Percentiles rank a stretch among this genome's conserved stretches.
Conservation (phyloP, 2,797 vertebrate species). For the Ctenopoma multispine region DNA sequence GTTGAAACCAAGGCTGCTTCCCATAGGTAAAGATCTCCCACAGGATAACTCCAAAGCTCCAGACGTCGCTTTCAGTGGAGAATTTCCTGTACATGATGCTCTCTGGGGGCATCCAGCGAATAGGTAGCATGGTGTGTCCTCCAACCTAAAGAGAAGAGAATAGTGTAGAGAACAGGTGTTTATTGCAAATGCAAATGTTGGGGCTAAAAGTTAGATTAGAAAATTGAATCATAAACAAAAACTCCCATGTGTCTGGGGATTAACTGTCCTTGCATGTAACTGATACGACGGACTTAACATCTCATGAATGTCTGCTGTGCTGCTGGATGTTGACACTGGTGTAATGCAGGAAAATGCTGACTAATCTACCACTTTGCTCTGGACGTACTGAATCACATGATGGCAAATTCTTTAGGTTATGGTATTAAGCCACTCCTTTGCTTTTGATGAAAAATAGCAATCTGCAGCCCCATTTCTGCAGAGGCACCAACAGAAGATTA, state of each 20-base stretch:
- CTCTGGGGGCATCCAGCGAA: conserved; percentile 99
- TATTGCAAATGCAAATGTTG: conserved; percentile 34
- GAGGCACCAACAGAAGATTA: conserved; percentile 27
- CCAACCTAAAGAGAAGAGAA: conserved; percentile 87
- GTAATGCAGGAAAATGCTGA: conserved; percentile 48
- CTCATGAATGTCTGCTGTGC: conserved; percentile 54
- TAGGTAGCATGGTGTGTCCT: conserved; percentile 98
- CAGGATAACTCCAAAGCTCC: conserved; percentile 98
- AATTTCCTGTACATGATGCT: conserved; percentile 99
- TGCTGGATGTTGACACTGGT: conserved; percentile 45
- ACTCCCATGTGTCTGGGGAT: conserved; percentile 54
- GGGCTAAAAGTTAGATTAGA: conserved; percentile 41
- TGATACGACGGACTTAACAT: conserved; percentile 53
- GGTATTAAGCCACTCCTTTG: conserved; percentile 42
- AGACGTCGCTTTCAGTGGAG: conserved; percentile 97
- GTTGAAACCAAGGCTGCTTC: conserved; percentile 99
- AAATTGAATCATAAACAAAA: conserved; percentile 41
- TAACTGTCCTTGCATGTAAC: conserved; percentile 62
- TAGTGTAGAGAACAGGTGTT: conserved; percentile 15
- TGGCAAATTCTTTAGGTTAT: conserved; percentile 49
- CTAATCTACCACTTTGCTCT: conserved; percentile 49
- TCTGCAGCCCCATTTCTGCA: conserved; percentile 28
- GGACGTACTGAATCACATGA: conserved; percentile 26
- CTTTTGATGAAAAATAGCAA: conserved; percentile 48
- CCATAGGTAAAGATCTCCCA: conserved; percentile 99